Evolutionary conservation across 2,888 invertebrate species (phyloP).

Genomic region (Tricholauxania praeusta): DNA sequence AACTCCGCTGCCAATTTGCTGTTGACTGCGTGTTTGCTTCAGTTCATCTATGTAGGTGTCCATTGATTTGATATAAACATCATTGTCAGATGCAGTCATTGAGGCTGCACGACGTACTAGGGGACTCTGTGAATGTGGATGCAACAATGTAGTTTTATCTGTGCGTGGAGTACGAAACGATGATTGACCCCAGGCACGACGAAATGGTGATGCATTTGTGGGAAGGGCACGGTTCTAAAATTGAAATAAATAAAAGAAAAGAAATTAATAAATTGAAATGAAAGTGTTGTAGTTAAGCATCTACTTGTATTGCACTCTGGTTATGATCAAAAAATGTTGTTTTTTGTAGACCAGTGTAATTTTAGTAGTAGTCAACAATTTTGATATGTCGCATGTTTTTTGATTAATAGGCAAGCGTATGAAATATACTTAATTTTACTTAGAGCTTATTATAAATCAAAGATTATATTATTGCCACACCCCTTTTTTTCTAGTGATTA

Average conservation of each 20-base stretch:
- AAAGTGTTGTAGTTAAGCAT: neutral
- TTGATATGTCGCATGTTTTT: too few relatives aligned
- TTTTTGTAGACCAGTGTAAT: too few relatives aligned
- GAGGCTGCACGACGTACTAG: slow-evolving; percentile 68
- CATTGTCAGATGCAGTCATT: slow-evolving; percentile 67
- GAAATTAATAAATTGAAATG: neutral
- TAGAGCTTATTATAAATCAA: too few relatives aligned
- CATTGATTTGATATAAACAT: slow-evolving; percentile 72
- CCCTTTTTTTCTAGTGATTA: too few relatives aligned
- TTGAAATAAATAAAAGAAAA: slow-evolving; percentile 12
- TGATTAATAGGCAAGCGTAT: too few relatives aligned
- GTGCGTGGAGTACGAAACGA: slow-evolving; percentile 74
- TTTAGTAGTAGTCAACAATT: too few relatives aligned
- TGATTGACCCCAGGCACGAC: slow-evolving; percentile 72
- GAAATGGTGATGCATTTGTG: slow-evolving; percentile 66
- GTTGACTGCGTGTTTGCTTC: slow-evolving; percentile 44
- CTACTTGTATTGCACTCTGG: too few relatives aligned
- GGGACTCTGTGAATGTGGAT: slow-evolving; percentile 48
- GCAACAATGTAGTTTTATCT: slow-evolving; percentile 69
- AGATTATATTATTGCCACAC: too few relatives aligned
- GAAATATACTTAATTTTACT: too few relatives aligned
- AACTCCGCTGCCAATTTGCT: neutral
- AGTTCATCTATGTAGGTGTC: slow-evolving; percentile 57
- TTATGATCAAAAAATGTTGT: too few relatives aligned
- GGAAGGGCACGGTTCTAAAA: slow-evolving; percentile 68